Percentiles rank a stretch among this genome's conserved stretches.
Evolutionary conservation across 2,113 vertebrate genomes (phyloP).

Genomic region (Motacilla tschutschensis): DNA sequence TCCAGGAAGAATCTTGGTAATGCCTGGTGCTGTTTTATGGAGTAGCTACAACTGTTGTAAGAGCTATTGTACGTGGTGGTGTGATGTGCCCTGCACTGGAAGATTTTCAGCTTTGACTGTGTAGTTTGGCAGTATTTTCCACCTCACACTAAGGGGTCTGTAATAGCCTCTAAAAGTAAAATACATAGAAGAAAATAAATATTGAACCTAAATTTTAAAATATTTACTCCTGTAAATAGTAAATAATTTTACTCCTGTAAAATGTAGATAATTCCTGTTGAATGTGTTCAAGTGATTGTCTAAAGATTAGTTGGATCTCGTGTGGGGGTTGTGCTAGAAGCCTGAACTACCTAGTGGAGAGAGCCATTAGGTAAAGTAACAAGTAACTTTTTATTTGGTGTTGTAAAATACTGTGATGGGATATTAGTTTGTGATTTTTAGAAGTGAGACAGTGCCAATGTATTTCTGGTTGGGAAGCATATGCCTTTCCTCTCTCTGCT

Average conservation of each 20-base stretch:
- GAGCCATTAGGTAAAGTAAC: background rate
- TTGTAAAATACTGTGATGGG: background rate
- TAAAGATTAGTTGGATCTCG: background rate
- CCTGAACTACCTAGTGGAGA: background rate
- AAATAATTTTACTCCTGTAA: too few relatives aligned
- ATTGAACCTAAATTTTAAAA: background rate
- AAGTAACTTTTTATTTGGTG: background rate
- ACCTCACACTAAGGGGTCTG: background rate
- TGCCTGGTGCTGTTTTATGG: background rate
- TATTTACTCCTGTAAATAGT: background rate
- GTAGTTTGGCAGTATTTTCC: background rate
- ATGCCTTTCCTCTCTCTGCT: background rate
- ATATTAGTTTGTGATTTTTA: background rate
- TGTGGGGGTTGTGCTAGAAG: background rate
- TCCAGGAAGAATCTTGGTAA: background rate
- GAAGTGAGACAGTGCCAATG: background rate
- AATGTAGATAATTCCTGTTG: background rate
- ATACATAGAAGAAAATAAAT: background rate
- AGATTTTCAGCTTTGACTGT: background rate
- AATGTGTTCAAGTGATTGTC: background rate
- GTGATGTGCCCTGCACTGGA: background rate
- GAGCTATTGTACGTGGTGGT: accelerated
- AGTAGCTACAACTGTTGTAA: background rate
- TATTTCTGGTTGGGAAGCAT: background rate
- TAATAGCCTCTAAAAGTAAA: background rate